Evolutionary conservation across 2,797 vertebrate genomes (phyloP).

Genomic region (Gambusia yucatana): DNA sequence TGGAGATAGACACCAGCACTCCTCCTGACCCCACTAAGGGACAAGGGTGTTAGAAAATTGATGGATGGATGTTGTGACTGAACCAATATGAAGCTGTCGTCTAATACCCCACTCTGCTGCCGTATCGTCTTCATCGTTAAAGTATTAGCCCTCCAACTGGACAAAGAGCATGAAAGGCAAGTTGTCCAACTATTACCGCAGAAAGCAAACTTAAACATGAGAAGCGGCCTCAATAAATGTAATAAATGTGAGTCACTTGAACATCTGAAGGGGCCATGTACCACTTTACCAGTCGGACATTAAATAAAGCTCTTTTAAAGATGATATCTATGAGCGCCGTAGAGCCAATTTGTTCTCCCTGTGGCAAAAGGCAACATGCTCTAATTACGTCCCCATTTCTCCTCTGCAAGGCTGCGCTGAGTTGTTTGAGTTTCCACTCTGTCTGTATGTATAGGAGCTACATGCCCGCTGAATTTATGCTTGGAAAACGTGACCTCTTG

Average conservation of each 20-base stretch:
- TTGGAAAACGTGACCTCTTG: constrained; percentile 83
- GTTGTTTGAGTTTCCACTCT: constrained; percentile 77
- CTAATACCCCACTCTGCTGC: constrained; percentile 25
- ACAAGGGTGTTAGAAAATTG: no score
- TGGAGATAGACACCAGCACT: no score
- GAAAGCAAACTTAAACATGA: constrained; percentile 81
- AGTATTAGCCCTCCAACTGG: constrained; percentile 89
- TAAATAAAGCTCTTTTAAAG: constrained; percentile 89
- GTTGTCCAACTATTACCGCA: constrained; percentile 61
- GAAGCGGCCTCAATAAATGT: constrained; percentile 84
- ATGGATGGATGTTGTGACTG: not conserved
- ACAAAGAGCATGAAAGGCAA: constrained; percentile 84
- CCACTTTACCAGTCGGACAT: constrained; percentile 77
- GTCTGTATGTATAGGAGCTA: constrained; percentile 59
- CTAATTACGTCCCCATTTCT: constrained; percentile 80
- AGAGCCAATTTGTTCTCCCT: constrained; percentile 84
- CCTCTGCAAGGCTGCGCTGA: constrained; percentile 33
- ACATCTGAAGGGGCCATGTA: constrained; percentile 81
- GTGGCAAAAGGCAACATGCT: constrained; percentile 81
- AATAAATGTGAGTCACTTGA: constrained; percentile 87
- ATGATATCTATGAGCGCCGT: constrained; percentile 87
- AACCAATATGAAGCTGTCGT: constrained; percentile 16
- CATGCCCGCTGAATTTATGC: constrained; percentile 80
- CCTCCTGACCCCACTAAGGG: no score
- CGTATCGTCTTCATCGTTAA: constrained; percentile 79